phyloP scores from a whole-genome alignment of 2,797 vertebrate genomes.

The Lepus oiostolus region DNA sequence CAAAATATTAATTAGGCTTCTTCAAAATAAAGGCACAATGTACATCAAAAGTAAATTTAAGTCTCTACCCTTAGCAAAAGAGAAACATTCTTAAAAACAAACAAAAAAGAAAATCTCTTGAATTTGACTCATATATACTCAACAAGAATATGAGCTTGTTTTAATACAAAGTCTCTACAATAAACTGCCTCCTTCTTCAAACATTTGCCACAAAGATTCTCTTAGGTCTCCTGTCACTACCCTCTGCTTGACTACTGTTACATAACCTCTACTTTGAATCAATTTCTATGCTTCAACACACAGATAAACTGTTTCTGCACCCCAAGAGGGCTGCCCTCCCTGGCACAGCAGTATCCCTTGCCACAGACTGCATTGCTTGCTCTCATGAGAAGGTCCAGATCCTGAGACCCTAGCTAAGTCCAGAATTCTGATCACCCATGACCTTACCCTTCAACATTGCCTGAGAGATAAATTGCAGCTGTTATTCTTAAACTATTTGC shows the following conservation, averaged over 20 bases:
- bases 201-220: not conserved
- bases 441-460: not conserved
- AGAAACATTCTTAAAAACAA: conserved; percentile 35
- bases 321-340: not conserved
- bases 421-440: conserved; percentile 6
- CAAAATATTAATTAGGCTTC: not conserved
- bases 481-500: not conserved
- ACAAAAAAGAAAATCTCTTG: not conserved
- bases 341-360: not conserved
- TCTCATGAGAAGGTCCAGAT: not conserved
- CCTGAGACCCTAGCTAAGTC: not conserved
- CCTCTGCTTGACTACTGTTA: not conserved
- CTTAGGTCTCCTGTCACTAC: not conserved
- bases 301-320: not conserved
- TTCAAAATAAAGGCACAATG: conserved; percentile 46
- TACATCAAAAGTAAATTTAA: not conserved
- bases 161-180: not conserved
- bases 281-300: not conserved
- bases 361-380: not conserved
- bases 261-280: not conserved
- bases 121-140: not conserved
- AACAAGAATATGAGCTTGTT: not conserved
- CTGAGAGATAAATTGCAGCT: not conserved
- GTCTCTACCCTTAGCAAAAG: conserved; percentile 1
- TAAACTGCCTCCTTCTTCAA: not conserved